Conservation (phyloP, 2,888 invertebrate genomes). For the Autographa gamma region DNA sequence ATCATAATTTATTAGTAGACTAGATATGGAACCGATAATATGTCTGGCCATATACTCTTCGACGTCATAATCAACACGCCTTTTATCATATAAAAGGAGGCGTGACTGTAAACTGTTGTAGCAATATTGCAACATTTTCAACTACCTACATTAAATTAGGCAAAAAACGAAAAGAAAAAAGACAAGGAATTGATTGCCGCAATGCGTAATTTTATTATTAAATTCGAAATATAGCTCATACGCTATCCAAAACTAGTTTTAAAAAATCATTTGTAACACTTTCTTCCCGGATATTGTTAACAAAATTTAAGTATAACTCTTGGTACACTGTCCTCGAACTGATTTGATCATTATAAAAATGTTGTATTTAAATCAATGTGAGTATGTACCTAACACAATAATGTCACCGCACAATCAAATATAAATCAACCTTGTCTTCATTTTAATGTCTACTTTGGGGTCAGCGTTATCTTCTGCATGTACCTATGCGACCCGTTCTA, state of each 20-base stretch:
- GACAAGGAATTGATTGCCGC: too few relatives aligned
- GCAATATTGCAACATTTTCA: not conserved
- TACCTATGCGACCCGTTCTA: conserved; percentile 27
- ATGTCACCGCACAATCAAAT: conserved; percentile 46
- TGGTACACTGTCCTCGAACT: conserved; percentile 27
- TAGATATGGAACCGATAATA: conserved; percentile 58
- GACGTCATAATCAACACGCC: conserved; percentile 35
- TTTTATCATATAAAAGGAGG: conserved; percentile 25
- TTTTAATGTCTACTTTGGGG: conserved; percentile 51
- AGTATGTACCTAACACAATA: conserved; percentile 18
- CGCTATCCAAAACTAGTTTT: not conserved
- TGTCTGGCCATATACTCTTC: conserved; percentile 36
- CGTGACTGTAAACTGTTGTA: conserved; percentile 20
- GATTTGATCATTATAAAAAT: conserved; percentile 24
- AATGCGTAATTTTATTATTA: too few relatives aligned
- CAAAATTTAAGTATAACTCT: conserved; percentile 14
- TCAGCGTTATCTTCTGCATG: conserved; percentile 53
- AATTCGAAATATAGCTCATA: not conserved
- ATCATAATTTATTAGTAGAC: conserved; percentile 51
- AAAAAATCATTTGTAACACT: conserved; percentile 2
- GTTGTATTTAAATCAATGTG: conserved; percentile 41
- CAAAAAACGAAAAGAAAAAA: too few relatives aligned
- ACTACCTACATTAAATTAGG: not conserved
- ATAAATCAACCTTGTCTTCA: conserved; percentile 55
- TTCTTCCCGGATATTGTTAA: not conserved